Evolutionary conservation across 2,888 invertebrate species (phyloP).

Genomic region (Limenitis camilla): DNA sequence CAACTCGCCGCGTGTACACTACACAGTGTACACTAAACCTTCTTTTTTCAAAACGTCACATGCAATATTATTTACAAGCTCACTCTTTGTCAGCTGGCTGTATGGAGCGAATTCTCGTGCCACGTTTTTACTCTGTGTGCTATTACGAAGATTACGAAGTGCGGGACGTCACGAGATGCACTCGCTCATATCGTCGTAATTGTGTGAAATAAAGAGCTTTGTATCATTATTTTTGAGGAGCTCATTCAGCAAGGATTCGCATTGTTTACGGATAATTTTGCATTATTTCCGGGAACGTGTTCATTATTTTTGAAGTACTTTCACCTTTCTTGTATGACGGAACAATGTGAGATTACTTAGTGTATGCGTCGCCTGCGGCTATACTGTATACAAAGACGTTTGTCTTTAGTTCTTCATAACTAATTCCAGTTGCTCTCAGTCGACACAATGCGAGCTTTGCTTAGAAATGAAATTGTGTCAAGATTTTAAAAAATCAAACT

Average conservation of each 20-base stretch:
- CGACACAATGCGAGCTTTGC: constrained; percentile 34
- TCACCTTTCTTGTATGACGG: constrained; percentile 19
- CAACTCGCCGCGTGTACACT: constrained; percentile 14
- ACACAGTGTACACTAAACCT: constrained; percentile 33
- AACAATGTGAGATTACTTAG: constrained; percentile 35
- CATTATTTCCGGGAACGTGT: constrained; percentile 30
- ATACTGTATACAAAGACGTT: constrained; percentile 29
- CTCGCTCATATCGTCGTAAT: constrained; percentile 57
- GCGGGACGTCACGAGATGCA: constrained; percentile 41
- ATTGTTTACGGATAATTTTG: constrained; percentile 35
- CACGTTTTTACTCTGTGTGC: constrained; percentile 38
- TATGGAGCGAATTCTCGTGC: constrained; percentile 11
- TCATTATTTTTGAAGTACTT: constrained; percentile 32
- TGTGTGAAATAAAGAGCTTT: constrained; percentile 67
- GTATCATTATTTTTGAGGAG: constrained; percentile 57
- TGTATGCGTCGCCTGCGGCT: constrained; percentile 33
- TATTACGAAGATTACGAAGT: constrained; percentile 35
- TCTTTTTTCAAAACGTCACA: constrained; percentile 35
- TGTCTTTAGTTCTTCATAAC: constrained; percentile 37
- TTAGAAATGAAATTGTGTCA: constrained; percentile 37
- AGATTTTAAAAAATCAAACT: constrained; percentile 26
- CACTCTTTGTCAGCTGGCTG: constrained; percentile 26
- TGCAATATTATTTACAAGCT: constrained; percentile 28
- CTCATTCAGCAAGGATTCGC: constrained; percentile 29
- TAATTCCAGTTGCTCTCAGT: constrained; percentile 31